Percentiles rank a stretch among this genome's conserved stretches.
Conservation (phyloP, 1,140 invertebrate species). For the Mylabris phalerata region DNA sequence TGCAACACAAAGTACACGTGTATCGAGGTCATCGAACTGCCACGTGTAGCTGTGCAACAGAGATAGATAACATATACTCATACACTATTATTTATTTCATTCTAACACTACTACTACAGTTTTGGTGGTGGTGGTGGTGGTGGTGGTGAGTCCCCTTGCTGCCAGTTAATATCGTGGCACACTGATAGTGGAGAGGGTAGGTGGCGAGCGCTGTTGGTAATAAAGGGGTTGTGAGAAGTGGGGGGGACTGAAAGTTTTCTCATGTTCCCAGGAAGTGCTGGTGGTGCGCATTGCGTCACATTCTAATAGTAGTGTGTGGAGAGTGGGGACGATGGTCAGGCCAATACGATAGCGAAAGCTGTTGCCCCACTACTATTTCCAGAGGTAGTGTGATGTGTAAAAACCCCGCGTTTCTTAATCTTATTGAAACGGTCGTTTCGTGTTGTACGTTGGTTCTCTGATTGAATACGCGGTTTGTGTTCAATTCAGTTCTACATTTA, state of each 20-base stretch:
- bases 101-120: background rate
- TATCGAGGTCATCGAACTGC: constrained; percentile 33
- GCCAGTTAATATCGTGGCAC: no score
- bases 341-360: constrained; percentile 14
- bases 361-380: constrained; percentile 1
- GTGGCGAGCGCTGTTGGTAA: no score
- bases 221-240: background rate
- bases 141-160: no score
- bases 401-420: constrained; percentile 28
- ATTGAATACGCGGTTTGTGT: background rate
- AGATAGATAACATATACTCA: constrained; percentile 12
- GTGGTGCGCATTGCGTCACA: constrained; percentile 30
- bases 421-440: constrained; percentile 14
- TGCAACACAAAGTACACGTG: constrained; percentile 26
- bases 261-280: constrained; percentile 4
- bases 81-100: background rate
- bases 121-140: background rate
- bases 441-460: background rate
- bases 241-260: constrained; percentile 1
- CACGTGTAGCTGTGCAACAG: constrained; percentile 28
- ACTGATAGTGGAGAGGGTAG: no score
- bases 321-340: constrained; percentile 16
- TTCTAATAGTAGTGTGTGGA: constrained; percentile 14
- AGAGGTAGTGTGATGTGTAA: constrained; percentile 20
- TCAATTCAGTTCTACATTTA: background rate